Base-by-base conservation (phyloP, 2,797 vertebrate genomes). In the Avahi laniger region DNA sequence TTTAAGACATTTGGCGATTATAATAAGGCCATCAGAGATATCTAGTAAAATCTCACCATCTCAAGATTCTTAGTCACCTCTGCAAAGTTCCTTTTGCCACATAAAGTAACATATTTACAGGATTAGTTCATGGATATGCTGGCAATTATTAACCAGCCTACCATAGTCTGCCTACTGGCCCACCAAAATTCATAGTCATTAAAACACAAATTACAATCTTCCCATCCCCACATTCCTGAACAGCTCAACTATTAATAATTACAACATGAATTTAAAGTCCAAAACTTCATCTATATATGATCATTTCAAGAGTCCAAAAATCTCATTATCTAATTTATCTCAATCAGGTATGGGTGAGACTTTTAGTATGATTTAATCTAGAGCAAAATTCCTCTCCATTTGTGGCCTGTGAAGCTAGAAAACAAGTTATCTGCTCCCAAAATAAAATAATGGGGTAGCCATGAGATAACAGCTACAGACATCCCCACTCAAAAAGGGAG, bases 111-210 rank as follows among this genome's bases (percentile, higher is more conserved):
- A 2, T 10, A 33, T 18, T 59, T 38, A 84, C 4, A 2, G 28
- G 17, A 70, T 17, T 72, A 54, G 8, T 18, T 65, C 33, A 26
- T 26, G 38, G 24, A 72, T 52, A 79, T 20, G 14, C 54, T 41
- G 28, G 26, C 3, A 1, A 33, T 15, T 4, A 43, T 0, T 5
- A 3, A 30, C 75, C n/a, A 38, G 6, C 43, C 26, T 48, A 46
- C 17, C 24, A 33, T 4, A n/a, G 54, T 91, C 24, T 63, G 46
- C 26, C 18, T 3, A 33, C n/a, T 26, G 22, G 5, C 22, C 18
- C 43, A 72, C 13, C 24, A 46, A 79, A 46, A 17, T 38, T 46
- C 5, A 26, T 9, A 73, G 17, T 46, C 17, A 57, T 41, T 65
- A 9, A 63, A 46, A 48, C 24, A 13, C 30, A 82, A 48, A 81